Evolutionary conservation across 2,888 invertebrate genomes (phyloP).

Genomic region (Andrena flavipes): DNA sequence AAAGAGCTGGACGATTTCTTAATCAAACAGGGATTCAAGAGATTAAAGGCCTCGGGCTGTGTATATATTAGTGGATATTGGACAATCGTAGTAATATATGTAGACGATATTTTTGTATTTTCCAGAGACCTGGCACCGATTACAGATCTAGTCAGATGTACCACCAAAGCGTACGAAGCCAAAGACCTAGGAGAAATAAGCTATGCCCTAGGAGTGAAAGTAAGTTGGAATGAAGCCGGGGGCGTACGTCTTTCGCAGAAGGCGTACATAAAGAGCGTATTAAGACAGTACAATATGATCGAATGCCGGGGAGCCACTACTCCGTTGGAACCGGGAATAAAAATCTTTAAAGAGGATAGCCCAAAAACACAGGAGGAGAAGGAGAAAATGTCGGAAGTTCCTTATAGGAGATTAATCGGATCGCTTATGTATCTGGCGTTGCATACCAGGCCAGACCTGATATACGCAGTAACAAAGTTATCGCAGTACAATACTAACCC

Average conservation of each 20-base stretch:
- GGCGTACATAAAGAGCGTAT: not conserved
- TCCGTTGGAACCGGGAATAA: constrained; percentile 12
- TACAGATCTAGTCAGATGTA: not conserved
- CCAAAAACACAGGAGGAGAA: not conserved
- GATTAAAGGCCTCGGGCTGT: not conserved
- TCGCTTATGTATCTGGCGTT: constrained; percentile 10
- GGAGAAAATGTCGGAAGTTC: not conserved
- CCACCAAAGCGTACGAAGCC: not conserved
- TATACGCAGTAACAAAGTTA: constrained; percentile 4
- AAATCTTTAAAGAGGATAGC: not conserved
- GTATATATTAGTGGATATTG: not conserved
- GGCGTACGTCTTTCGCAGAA: not conserved
- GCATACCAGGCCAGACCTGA: constrained; percentile 10
- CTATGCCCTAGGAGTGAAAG: not conserved
- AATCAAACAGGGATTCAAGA: not conserved
- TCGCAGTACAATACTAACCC: not conserved
- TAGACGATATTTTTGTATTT: not conserved
- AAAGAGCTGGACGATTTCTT: not conserved
- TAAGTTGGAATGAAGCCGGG: not conserved
- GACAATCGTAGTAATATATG: constrained; percentile 1
- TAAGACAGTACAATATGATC: constrained; percentile 1
- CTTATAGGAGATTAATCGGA: constrained; percentile 2
- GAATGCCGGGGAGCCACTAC: constrained; percentile 10
- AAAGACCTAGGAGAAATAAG: constrained; percentile 9
- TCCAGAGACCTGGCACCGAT: not conserved